Evolutionary conservation across 2,797 vertebrate species (phyloP).

Genomic region (Aphelocoma californica): DNA sequence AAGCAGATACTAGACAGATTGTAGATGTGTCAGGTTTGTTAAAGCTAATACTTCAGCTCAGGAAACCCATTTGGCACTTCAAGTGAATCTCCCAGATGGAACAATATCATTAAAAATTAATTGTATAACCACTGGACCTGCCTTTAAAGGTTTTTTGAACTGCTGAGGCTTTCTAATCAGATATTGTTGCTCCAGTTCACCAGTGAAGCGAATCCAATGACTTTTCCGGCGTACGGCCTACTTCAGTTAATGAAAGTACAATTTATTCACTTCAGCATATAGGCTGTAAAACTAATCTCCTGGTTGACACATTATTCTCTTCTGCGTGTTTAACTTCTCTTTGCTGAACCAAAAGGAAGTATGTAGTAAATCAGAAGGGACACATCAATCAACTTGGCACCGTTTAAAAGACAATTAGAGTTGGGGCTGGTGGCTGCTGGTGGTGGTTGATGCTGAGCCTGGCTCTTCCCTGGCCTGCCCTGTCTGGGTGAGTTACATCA

Average conservation of each 20-base stretch:
- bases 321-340: conserved; percentile 15
- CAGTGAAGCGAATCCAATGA: conserved; percentile 68
- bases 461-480: not conserved
- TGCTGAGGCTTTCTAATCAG: conserved; percentile 69
- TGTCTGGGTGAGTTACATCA: not conserved
- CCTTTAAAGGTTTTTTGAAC: conserved; percentile 72
- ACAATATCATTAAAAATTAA: conserved; percentile 77
- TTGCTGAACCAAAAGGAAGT: not conserved
- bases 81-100: conserved; percentile 69
- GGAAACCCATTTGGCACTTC: conserved; percentile 55
- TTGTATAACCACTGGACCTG: conserved; percentile 69
- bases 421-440: not conserved
- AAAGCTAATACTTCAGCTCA: conserved; percentile 51
- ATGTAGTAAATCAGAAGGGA: not conserved
- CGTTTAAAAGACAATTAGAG: not conserved
- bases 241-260: conserved; percentile 59
- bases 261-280: conserved; percentile 52
- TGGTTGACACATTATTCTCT: conserved; percentile 32
- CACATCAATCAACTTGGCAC: not conserved
- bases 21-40: conserved; percentile 46
- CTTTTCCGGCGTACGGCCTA: conserved; percentile 26
- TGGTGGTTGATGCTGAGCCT: not conserved
- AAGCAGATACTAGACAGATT: not conserved
- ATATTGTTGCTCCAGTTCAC: conserved; percentile 66
- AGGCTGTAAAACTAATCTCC: conserved; percentile 42